Conservation (phyloP, 2,888 invertebrate genomes). For the Stenotaenia linearis region DNA sequence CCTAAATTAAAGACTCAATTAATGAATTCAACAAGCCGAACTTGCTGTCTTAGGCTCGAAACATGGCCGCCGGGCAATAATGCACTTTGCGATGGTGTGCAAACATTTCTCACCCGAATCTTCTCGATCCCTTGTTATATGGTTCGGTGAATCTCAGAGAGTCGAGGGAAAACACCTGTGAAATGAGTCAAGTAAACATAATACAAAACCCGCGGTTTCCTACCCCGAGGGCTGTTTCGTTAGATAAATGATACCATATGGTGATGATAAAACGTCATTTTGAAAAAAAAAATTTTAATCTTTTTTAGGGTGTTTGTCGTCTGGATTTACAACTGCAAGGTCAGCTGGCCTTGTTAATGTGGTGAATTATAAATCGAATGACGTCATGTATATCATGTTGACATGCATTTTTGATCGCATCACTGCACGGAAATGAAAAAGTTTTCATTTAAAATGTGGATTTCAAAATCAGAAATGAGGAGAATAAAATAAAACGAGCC, state of each 20-base stretch:
- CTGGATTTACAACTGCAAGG: neutral
- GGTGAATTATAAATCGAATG: neutral
- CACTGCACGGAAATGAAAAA: neutral
- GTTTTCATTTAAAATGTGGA: neutral
- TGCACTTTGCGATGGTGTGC: slow-evolving; percentile 1
- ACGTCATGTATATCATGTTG: neutral
- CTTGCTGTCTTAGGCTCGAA: neutral
- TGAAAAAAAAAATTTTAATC: neutral
- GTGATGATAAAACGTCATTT: neutral
- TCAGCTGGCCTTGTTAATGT: neutral
- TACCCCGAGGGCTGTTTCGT: neutral
- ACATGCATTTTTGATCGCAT: neutral
- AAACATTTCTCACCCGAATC: neutral
- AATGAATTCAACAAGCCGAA: neutral
- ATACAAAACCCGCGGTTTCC: neutral
- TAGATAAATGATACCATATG: neutral
- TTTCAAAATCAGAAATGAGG: neutral
- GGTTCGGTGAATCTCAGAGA: slow-evolving; percentile 8
- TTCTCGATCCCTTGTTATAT: neutral
- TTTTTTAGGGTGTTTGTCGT: neutral
- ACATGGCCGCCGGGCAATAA: neutral
- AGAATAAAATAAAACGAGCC: neutral
- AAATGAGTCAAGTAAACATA: neutral
- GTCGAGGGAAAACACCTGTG: slow-evolving; percentile 4
- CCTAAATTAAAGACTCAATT: neutral